Base-by-base conservation (phyloP, 1,140 invertebrate genomes). In the Scaptodrosophila lebanonensis region DNA sequence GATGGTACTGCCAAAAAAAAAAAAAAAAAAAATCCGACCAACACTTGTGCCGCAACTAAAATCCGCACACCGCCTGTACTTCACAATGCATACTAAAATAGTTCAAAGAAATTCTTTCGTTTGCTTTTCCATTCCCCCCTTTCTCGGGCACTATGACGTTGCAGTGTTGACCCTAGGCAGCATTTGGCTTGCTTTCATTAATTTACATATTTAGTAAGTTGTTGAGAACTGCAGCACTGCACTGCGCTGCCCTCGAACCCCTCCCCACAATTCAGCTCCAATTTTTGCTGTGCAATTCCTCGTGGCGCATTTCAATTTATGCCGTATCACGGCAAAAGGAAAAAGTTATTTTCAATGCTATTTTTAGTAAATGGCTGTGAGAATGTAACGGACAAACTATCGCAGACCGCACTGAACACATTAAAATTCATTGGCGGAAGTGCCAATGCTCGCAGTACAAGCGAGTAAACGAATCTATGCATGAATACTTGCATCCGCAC, bases 131-230 rank as follows among this genome's bases (percentile, higher is more conserved):
- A 30, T 36, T 17, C 25, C 5, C 18, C 45, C 42, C 47, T 22
- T 29, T 32, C 22, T 30, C 27, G 16, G 16, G 16, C n/a, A n/a
- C n/a, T n/a, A n/a, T n/a, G n/a, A n/a, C n/a, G n/a, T n/a, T n/a
- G n/a, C n/a, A n/a, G n/a, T 33, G 5, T 33, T 33, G 8, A 38
- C 54, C 66, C 43, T 32, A 30, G 39, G 51, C 53, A 44, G 42
- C 50, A 66, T 56, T 48, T 56, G 72, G 54, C 40, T 50, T 58
- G 38, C 27, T 56, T 66, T 62, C 61, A 69, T 79, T 82, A 66
- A 82, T 79, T 79, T 79, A 43, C 75, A 82, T 79, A 79, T 79
- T 79, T 68, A 61, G 73, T 51, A 56, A 73, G 48, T 54, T 68
- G 36, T 70, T 65, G 32, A 76, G 32, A 33, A n/a, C 12, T 33